Conservation (phyloP, 2,797 vertebrate genomes). For the Cetoscarus ocellatus region DNA sequence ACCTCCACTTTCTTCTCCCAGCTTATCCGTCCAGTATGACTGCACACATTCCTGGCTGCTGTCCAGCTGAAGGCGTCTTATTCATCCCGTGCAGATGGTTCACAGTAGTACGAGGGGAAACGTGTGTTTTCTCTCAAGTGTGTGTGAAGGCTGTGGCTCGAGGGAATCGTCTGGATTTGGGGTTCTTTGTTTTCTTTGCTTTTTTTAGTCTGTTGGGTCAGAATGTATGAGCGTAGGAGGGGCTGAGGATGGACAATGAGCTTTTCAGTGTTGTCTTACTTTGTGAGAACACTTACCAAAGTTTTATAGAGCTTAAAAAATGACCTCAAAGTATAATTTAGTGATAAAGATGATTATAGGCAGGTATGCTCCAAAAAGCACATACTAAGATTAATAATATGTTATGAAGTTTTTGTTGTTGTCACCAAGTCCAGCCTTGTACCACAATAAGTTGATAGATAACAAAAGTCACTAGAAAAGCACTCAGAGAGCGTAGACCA, state of each 20-base stretch:
- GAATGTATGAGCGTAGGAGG: neutral
- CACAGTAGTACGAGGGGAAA: conserved; percentile 60
- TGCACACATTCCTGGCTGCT: conserved; percentile 52
- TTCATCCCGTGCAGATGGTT: conserved; percentile 51
- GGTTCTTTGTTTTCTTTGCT: neutral
- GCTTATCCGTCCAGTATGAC: conserved; percentile 29
- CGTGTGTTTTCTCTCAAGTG: conserved; percentile 71
- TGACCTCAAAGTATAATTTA: neutral
- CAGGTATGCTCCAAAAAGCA: no score
- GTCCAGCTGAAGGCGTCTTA: conserved; percentile 33
- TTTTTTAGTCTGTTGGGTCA: neutral
- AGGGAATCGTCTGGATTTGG: neutral
- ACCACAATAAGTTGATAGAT: no score
- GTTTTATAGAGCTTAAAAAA: neutral
- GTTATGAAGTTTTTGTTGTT: no score
- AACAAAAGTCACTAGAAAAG: no score
- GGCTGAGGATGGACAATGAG: neutral
- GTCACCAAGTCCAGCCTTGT: no score
- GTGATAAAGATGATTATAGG: no score
- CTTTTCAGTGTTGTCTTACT: neutral
- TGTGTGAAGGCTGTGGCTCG: conserved; percentile 61
- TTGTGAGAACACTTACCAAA: neutral
- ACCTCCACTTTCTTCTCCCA: conserved; percentile 11
- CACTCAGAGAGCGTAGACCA: no score
- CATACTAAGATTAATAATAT: no score